Evolutionary conservation across 2,888 invertebrate species (phyloP).

Genomic region (Glaucopsyche alexis): DNA sequence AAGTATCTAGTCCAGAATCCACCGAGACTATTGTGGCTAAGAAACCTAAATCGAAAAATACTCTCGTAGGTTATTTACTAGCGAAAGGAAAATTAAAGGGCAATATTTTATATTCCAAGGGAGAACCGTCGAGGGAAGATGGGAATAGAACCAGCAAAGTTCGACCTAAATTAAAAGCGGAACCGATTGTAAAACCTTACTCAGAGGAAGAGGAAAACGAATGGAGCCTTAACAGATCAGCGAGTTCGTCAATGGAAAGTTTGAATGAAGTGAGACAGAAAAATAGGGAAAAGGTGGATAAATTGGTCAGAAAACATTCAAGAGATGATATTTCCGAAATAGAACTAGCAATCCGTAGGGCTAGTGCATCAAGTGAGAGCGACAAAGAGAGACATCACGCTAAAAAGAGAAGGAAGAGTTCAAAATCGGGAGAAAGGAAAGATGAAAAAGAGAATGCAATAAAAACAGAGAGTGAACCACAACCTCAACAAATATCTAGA

Average conservation of each 20-base stretch:
- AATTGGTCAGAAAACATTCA: conserved; percentile 69
- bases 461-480: conserved; percentile 42
- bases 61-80: conserved; percentile 83
- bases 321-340: conserved; percentile 69
- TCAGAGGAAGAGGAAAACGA: conserved; percentile 79
- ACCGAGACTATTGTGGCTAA: conserved; percentile 92
- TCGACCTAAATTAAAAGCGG: conserved; percentile 86
- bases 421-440: conserved; percentile 60
- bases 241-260: conserved; percentile 78
- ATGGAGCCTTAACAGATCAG: conserved; percentile 69
- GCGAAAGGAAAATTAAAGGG: conserved; percentile 83
- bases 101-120: conserved; percentile 73
- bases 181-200: conserved; percentile 82
- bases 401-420: conserved; percentile 70
- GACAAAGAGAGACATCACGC: conserved; percentile 68
- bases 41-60: conserved; percentile 85
- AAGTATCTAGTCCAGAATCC: conserved; percentile 82
- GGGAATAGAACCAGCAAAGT: conserved; percentile 79
- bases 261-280: conserved; percentile 74
- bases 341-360: conserved; percentile 65
- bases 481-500: conserved; percentile 48
- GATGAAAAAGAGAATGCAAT: conserved; percentile 44
- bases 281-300: conserved; percentile 73
- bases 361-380: conserved; percentile 71
- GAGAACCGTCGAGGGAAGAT: conserved; percentile 76